Base-by-base conservation (phyloP, 1,140 invertebrate species). In the Drosophila sp. region DNA sequence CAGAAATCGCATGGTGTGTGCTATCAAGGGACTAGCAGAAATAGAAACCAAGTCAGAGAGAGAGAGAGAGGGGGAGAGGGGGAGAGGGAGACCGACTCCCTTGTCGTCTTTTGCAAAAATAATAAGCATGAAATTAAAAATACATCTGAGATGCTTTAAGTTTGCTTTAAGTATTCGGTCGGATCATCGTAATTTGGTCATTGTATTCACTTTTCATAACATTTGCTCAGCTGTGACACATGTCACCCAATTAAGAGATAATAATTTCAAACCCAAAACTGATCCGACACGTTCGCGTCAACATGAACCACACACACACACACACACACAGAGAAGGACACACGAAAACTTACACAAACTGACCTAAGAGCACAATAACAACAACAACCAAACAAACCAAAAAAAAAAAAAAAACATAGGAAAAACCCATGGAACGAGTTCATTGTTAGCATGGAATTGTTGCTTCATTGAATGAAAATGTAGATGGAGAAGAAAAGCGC, bases 201-300 rank as follows among this genome's bases (percentile, higher is more conserved):
- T 27, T 27, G 35, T 27, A 4, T 25, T 50, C 23, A 27, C 29
- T 63, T 62, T 27, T 35, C 40, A 38, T 50, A 63, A 60, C 47
- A 65, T 41, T 35, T 58, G 10, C 33, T 58, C 38, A 58, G 61
- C 40, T 62, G 17, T 60, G 70, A 76, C 77, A 79, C 74, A 79
- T 79, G 77, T 76, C 74, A 72, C 54, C 73, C 77, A 79, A 79
- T 79, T 79, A 79, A 76, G 76, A 67, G 73, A 79, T 79, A 76
- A 76, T 79, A 73, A 72, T 73, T 79, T 33, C 41, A 47, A 41
- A 61, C 32, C 41, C 56, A 57, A 30, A 55, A 38, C 54, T 32
- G 32, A 55, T 33, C 47, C 50, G 11, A 65, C 63, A 65, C 50
- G 63, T 47, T 38, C 32, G 56, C 56, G 17, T 38, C 56, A 58